Percentiles rank a stretch among this genome's conserved stretches.
Conservation (phyloP, 1,140 invertebrate genomes). For the Mercenaria mercenaria region DNA sequence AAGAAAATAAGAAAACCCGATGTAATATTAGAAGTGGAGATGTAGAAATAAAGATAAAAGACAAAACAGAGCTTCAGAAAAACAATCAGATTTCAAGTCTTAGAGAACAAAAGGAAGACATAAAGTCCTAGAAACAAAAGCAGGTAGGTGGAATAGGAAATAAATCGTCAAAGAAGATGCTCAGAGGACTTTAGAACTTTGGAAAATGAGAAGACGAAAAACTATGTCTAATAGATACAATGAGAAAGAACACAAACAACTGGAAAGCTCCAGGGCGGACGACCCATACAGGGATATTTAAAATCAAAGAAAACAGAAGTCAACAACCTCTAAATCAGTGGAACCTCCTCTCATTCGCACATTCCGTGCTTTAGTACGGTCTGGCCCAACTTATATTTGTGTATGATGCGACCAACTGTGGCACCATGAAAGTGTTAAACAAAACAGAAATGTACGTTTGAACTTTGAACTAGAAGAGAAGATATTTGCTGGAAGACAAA, state of each 20-base stretch:
- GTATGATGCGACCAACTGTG: slow-evolving; percentile 60
- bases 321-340: neutral
- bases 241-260: neutral
- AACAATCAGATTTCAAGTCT: neutral
- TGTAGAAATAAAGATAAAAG: neutral
- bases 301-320: neutral
- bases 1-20: neutral
- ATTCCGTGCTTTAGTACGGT: slow-evolving; percentile 32
- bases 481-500: neutral
- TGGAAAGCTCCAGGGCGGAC: too few relatives aligned
- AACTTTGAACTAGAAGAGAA: neutral
- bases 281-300: neutral
- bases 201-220: neutral
- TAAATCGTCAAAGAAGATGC: neutral
- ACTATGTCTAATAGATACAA: neutral
- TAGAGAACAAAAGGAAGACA: neutral
- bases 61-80: neutral
- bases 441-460: neutral
- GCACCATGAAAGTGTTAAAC: slow-evolving; percentile 12
- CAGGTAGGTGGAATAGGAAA: neutral
- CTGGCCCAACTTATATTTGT: slow-evolving; percentile 51
- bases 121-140: neutral
- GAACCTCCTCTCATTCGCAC: neutral
- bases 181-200: neutral
- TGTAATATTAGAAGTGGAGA: neutral